Percentiles rank a stretch among this genome's conserved stretches.
phyloP scores from a whole-genome alignment of 2,113 vertebrate species.

The Psammodynastes pulverulentus region DNA sequence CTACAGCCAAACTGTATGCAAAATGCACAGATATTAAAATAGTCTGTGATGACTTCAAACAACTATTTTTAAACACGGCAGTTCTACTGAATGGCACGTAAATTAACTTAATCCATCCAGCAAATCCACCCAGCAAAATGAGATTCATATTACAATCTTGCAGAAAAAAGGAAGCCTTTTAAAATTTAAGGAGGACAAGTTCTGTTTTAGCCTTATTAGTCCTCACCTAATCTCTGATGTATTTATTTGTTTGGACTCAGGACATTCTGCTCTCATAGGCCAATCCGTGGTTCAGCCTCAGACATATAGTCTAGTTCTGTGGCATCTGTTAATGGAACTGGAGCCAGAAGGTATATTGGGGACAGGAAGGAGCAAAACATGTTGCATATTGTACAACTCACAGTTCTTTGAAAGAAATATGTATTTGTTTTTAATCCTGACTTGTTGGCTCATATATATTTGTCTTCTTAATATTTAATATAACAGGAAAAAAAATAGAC shows the following conservation, averaged over 20 bases:
- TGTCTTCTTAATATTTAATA: background rate
- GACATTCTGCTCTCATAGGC: background rate
- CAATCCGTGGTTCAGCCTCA: background rate
- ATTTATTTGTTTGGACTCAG: background rate
- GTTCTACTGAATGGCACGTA: background rate
- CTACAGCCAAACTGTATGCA: background rate
- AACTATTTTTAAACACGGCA: background rate
- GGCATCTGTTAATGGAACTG: background rate
- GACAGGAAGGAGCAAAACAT: background rate
- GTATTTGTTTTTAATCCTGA: background rate
- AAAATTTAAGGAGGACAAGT: background rate
- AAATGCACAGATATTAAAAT: background rate
- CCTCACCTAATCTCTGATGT: background rate
- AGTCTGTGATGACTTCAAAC: background rate
- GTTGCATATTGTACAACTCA: background rate
- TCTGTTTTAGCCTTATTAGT: background rate
- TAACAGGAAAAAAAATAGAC: background rate
- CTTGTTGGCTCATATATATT: background rate
- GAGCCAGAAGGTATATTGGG: background rate
- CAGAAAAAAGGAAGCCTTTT: background rate
- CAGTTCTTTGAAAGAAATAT: background rate
- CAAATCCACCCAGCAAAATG: background rate
- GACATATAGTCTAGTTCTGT: background rate
- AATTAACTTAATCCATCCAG: background rate
- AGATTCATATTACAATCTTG: background rate